Evolutionary conservation across 2,797 vertebrate species (phyloP).

Genomic region (Chelmon rostratus): DNA sequence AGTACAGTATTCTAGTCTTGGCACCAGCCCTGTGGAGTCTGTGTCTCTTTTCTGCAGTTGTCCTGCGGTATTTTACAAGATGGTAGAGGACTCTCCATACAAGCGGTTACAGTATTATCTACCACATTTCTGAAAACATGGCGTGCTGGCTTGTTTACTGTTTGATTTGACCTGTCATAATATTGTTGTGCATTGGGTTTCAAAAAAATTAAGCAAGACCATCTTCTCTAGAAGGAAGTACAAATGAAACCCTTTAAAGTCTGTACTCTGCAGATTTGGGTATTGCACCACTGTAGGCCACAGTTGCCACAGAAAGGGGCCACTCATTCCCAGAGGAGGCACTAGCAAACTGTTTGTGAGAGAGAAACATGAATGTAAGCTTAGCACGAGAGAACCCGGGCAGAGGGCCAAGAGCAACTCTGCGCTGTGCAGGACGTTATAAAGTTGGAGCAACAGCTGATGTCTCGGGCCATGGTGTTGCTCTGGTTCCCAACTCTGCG

Average conservation of each 20-base stretch:
- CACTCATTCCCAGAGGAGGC: conserved; percentile 76
- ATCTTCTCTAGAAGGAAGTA: conserved; percentile 63
- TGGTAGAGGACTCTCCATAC: conserved; percentile 61
- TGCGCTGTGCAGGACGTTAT: conserved; percentile 77
- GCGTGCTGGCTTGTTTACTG: conserved; percentile 71
- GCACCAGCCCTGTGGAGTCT: conserved; percentile 60
- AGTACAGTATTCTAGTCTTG: conserved; percentile 69
- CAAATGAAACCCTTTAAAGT: conserved; percentile 70
- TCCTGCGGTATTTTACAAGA: conserved; percentile 71
- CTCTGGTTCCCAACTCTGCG: conserved; percentile 82
- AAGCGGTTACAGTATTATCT: conserved; percentile 70
- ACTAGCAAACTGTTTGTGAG: conserved; percentile 81
- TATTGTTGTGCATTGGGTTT: conserved; percentile 71
- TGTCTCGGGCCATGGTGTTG: conserved; percentile 79
- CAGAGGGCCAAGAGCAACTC: conserved; percentile 83
- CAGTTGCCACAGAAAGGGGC: conserved; percentile 79
- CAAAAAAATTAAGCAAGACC: conserved; percentile 71
- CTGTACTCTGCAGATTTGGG: conserved; percentile 55
- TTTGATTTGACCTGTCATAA: conserved; percentile 75
- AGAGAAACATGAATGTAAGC: conserved; percentile 84
- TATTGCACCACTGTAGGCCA: conserved; percentile 73
- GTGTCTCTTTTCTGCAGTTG: conserved; percentile 65
- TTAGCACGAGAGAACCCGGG: conserved; percentile 82
- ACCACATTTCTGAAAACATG: conserved; percentile 74
- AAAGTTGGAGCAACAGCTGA: conserved; percentile 87